A percentile compares a stretch with the other conserved stretches of the same genome.
Conservation (phyloP, 2,113 vertebrate genomes). For the Trochalopteron elliotii region DNA sequence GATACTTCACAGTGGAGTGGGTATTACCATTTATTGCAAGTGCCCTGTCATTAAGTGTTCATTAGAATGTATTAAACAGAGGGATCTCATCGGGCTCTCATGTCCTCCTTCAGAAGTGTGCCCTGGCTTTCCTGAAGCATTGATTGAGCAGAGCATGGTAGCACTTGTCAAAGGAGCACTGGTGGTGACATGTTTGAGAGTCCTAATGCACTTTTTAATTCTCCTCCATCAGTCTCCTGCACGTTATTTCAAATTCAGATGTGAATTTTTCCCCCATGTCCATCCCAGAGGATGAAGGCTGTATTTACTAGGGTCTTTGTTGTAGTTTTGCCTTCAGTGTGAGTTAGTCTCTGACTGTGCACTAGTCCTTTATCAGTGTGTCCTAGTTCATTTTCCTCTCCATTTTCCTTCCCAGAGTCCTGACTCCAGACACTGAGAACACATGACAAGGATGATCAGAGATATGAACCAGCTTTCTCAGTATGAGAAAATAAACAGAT, state of each 20-base stretch:
- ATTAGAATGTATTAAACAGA: not conserved
- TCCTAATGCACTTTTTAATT: slow-evolving; percentile 23
- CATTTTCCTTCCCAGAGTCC: not conserved
- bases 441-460: not conserved
- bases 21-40: slow-evolving; percentile 2
- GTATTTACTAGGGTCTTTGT: not conserved
- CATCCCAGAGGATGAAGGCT: not conserved
- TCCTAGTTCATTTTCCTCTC: not conserved
- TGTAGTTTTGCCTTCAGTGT: not conserved
- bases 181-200: not conserved
- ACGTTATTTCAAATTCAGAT: not conserved
- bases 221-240: not conserved
- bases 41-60: not conserved
- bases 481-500: not conserved
- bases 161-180: slow-evolving; percentile 13
- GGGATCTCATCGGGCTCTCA: not conserved
- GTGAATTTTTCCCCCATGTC: not conserved
- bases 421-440: not conserved
- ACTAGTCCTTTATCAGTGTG: not conserved
- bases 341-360: not conserved
- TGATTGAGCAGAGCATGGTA: not conserved
- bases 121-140: not conserved
- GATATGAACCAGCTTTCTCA: not conserved
- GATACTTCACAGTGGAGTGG: not conserved
- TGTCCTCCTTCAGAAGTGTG: not conserved